These are phyloP conservation scores for Girardinus metallicus DNA, from an alignment of 2,797 vertebrate genomes.

Conservation along the genomic window DNA sequence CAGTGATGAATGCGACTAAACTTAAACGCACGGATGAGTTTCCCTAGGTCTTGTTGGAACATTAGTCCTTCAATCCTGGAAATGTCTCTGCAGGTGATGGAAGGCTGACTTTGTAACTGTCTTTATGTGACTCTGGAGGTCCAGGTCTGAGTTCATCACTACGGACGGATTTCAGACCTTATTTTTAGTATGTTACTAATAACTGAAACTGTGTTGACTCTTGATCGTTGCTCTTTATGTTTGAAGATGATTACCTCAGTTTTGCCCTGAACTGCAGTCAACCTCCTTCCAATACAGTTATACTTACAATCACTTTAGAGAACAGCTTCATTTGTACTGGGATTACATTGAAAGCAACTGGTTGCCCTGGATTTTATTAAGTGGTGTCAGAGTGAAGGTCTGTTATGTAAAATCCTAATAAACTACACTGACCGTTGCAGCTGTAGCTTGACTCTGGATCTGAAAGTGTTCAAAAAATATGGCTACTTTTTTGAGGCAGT, in stretches of 20 bases:
- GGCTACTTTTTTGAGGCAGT: neutral
- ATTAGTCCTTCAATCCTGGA: neutral
- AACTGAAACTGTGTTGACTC: neutral
- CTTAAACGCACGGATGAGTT: neutral
- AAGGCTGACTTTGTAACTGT: neutral
- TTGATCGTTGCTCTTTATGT: neutral
- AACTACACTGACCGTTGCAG: neutral
- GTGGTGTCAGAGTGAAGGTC: neutral
- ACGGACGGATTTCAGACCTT: neutral
- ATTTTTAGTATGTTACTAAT: neutral
- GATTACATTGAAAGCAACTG: neutral
- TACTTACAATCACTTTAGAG: neutral
- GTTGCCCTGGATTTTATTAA: neutral
- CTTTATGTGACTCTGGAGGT: neutral
- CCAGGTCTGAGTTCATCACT: neutral
- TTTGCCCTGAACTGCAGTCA: neutral
- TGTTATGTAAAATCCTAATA: neutral
- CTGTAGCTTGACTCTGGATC: neutral
- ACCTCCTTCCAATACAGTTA: neutral
- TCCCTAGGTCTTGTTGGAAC: neutral
- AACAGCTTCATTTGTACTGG: neutral
- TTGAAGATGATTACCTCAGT: neutral
- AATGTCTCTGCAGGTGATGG: neutral
- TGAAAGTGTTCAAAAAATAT: neutral
- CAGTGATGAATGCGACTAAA: neutral